These are phyloP conservation scores for Coenonympha arcania DNA, from an alignment of 2,888 invertebrate species.

Conservation along the genomic window DNA sequence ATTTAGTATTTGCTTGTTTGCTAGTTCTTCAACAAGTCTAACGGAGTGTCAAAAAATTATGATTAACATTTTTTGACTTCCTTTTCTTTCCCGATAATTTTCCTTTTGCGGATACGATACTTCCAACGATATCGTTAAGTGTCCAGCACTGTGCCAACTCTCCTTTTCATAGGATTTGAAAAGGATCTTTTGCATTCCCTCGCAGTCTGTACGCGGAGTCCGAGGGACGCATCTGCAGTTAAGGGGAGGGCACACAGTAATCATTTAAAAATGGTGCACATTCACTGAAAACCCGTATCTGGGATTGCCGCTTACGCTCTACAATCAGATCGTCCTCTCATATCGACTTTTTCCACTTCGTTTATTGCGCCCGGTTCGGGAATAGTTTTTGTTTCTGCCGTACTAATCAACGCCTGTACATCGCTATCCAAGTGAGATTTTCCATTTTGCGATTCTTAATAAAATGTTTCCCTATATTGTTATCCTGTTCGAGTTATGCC, in stretches of 20 bases:
- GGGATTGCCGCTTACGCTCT: slow-evolving; percentile 63
- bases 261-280: slow-evolving; percentile 63
- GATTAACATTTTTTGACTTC: no score
- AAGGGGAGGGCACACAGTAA: slow-evolving; percentile 40
- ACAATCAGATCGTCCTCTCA: slow-evolving; percentile 62
- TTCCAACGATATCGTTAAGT: background rate
- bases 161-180: slow-evolving; percentile 17
- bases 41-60: no score
- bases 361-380: slow-evolving; percentile 62
- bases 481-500: slow-evolving; percentile 26
- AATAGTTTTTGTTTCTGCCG: slow-evolving; percentile 68
- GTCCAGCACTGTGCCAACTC: slow-evolving; percentile 1
- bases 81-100: no score
- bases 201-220: slow-evolving; percentile 20
- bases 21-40: no score
- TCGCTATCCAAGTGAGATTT: slow-evolving; percentile 44
- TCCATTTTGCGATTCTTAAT: slow-evolving; percentile 36
- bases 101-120: background rate
- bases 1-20: no score
- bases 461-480: slow-evolving; percentile 33
- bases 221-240: slow-evolving; percentile 30
- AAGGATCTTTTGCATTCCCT: slow-evolving; percentile 13
- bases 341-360: slow-evolving; percentile 72
- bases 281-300: slow-evolving; percentile 62
- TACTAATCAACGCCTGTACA: slow-evolving; percentile 68